A percentile compares a stretch with the other conserved stretches of the same genome.
Evolutionary conservation across 2,888 invertebrate genomes (phyloP).

Genomic region (Acanthosepion pharaonis): DNA sequence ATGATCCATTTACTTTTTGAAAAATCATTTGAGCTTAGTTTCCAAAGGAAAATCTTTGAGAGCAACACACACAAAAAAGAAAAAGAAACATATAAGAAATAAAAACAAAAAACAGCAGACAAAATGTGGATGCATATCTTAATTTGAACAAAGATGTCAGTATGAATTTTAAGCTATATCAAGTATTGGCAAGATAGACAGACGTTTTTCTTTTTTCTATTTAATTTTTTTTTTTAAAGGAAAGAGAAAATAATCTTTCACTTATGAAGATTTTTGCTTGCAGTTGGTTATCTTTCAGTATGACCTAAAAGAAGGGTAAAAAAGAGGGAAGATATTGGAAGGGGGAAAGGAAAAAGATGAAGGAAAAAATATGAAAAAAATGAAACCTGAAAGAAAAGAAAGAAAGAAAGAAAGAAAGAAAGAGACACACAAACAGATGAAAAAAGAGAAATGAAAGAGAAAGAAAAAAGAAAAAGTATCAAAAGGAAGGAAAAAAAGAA

Average conservation of each 20-base stretch:
- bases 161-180: conserved; percentile 18
- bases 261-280: not conserved
- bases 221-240: not conserved
- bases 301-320: not conserved
- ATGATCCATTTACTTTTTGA: not conserved
- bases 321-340: not conserved
- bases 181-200: not conserved
- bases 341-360: not conserved
- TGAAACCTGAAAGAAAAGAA: not conserved
- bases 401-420: not conserved
- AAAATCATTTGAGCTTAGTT: conserved; percentile 12
- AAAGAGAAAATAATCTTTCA: not conserved
- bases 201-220: not conserved
- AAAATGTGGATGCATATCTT: not conserved
- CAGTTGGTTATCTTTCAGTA: not conserved
- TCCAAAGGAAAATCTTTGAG: not conserved
- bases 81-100: not conserved
- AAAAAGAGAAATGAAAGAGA: not conserved
- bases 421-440: no score
- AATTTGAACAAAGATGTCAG: not conserved
- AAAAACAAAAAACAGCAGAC: not conserved
- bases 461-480: not conserved
- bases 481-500: not conserved
- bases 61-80: not conserved
- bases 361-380: not conserved